Evolutionary conservation across 1,140 invertebrate species (phyloP).

Genomic region (Drosophila pruinosa): DNA sequence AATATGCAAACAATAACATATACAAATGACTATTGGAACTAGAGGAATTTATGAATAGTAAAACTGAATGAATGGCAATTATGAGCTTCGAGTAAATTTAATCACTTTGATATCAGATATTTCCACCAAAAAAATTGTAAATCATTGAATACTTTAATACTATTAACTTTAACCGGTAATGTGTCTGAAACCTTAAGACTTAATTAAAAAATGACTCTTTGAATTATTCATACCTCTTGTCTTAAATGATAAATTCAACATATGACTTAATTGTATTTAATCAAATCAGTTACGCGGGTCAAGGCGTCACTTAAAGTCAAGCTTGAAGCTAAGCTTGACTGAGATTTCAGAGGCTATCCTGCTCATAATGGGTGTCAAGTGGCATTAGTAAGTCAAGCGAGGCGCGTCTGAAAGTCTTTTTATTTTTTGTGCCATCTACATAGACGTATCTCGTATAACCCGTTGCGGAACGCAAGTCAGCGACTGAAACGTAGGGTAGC

Average conservation of each 20-base stretch:
- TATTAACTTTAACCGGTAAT: no score
- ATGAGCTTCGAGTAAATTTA: neutral
- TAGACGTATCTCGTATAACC: conserved; percentile 2
- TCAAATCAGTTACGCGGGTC: conserved; percentile 7
- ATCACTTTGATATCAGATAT: no score
- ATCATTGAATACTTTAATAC: neutral
- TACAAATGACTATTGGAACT: neutral
- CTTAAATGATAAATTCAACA: neutral
- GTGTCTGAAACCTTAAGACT: no score
- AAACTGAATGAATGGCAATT: no score
- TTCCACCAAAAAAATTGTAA: neutral
- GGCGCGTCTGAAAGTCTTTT: neutral
- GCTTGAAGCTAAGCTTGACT: conserved; percentile 6
- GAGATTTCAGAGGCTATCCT: neutral
- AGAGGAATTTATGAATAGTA: no score
- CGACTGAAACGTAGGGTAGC: conserved; percentile 34
- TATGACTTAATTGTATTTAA: conserved; percentile 7
- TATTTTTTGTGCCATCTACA: neutral
- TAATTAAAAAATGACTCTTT: neutral
- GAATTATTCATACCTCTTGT: neutral
- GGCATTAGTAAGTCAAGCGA: conserved; percentile 56
- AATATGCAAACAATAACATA: neutral
- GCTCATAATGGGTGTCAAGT: conserved; percentile 50
- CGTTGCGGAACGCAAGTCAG: conserved; percentile 16
- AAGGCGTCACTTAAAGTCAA: conserved; percentile 19